Percentiles rank a stretch among this genome's conserved stretches.
Conservation (phyloP, 2,797 vertebrate species). For the Prionace glauca region DNA sequence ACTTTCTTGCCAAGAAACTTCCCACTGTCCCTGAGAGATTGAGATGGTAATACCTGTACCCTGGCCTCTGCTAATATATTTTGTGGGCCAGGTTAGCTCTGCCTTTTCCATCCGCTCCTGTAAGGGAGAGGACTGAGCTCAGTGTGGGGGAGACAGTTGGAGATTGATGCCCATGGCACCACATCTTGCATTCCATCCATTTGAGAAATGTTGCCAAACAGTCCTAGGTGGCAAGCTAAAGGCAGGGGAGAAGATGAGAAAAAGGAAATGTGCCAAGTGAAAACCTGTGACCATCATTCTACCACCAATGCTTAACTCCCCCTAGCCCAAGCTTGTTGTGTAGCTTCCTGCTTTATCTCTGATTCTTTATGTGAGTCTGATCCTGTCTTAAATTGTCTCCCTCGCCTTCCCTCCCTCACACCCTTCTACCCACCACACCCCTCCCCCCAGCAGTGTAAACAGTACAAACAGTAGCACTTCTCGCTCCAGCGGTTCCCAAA, state of each 20-base stretch:
- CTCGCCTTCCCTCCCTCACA: conserved; percentile 36
- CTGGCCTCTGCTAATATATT: background rate
- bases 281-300: background rate
- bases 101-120: background rate
- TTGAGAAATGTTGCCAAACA: background rate
- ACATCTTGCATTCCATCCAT: background rate
- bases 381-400: conserved; percentile 48
- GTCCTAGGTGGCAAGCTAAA: background rate
- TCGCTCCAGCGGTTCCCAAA: conserved; percentile 75
- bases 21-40: background rate
- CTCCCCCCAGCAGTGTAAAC: conserved; percentile 74
- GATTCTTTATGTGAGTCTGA: conserved; percentile 44
- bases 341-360: conserved; percentile 42
- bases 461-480: conserved; percentile 83
- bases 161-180: background rate
- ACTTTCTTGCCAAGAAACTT: background rate
- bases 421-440: conserved; percentile 40
- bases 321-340: background rate
- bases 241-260: background rate
- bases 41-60: background rate
- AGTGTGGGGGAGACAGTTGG: background rate
- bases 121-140: background rate
- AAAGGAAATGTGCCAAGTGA: background rate
- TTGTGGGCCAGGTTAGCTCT: background rate
- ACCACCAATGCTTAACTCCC: background rate